Conservation (phyloP, 2,113 vertebrate species). For the Anarhynchus alexandrinus region DNA sequence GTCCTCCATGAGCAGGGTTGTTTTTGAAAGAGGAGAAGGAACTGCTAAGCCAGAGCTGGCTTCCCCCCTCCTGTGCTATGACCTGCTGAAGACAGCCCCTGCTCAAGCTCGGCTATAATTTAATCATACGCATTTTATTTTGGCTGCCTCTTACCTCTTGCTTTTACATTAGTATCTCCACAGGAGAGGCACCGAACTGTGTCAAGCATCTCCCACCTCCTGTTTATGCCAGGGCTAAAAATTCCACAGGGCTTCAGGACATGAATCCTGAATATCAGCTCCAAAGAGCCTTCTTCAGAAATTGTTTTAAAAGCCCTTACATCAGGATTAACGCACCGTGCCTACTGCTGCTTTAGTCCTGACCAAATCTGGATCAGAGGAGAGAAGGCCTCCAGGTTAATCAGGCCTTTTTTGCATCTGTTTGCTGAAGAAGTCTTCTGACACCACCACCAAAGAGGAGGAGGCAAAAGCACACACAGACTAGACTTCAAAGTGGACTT, state of each 20-base stretch:
- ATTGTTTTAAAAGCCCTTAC: not conserved
- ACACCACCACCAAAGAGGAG: not conserved
- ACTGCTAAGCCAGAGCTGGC: constrained; percentile 25
- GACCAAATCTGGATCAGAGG: not conserved
- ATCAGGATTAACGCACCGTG: not conserved
- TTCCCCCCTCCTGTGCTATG: not conserved
- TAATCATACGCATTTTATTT: not conserved
- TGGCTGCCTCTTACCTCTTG: not conserved
- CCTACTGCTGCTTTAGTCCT: not conserved
- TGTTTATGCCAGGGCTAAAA: not conserved
- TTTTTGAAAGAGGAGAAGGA: constrained; percentile 44
- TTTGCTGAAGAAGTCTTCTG: not conserved
- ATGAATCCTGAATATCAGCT: not conserved
- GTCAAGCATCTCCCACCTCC: not conserved
- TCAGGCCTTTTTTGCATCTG: not conserved
- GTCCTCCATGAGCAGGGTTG: rapidly evolving
- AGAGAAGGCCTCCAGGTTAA: not conserved
- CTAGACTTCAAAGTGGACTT: not conserved
- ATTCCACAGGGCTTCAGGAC: not conserved
- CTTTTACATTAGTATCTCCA: not conserved
- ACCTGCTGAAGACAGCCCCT: not conserved
- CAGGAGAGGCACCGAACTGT: not conserved
- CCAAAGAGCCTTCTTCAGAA: not conserved
- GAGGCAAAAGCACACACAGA: not conserved
- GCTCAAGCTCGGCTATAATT: not conserved